phyloP scores from a whole-genome alignment of 2,113 vertebrate genomes.

The Misgurnus anguillicaudatus region DNA sequence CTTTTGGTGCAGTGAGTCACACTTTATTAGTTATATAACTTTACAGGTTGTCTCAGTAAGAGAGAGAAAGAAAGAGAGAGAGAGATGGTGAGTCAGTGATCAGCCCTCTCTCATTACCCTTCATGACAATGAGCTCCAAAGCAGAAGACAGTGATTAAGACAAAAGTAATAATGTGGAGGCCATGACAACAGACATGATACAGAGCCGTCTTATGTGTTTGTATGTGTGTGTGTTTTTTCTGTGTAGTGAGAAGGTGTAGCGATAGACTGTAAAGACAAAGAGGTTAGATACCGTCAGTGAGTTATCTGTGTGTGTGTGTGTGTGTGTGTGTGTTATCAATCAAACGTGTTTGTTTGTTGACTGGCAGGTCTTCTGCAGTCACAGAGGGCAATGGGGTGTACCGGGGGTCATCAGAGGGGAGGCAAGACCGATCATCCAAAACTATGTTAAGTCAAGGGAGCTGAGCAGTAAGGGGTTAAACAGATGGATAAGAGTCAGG shows the following conservation, averaged over 20 bases:
- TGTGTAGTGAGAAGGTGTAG: constrained; percentile 43
- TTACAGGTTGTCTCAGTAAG: background rate
- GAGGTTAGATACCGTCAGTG: background rate
- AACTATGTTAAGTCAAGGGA: background rate
- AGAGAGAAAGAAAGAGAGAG: too few relatives aligned
- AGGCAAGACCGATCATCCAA: constrained; percentile 53
- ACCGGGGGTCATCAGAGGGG: constrained; percentile 16
- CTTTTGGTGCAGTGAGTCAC: background rate
- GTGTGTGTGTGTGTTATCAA: constrained; percentile 58
- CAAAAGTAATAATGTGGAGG: background rate
- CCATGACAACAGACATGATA: background rate
- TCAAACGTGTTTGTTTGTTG: background rate
- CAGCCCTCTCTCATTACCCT: constrained; percentile 7
- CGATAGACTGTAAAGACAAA: constrained; percentile 7
- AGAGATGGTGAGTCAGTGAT: background rate
- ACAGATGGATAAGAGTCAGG: background rate
- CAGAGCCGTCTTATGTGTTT: constrained; percentile 34
- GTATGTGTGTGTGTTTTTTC: constrained; percentile 54
- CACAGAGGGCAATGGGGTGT: background rate
- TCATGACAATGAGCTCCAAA: background rate
- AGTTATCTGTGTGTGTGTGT: constrained; percentile 40
- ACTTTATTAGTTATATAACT: constrained; percentile 1
- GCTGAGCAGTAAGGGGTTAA: background rate
- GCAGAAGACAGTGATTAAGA: background rate
- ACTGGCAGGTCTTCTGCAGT: background rate